Conservation (phyloP, 1,140 invertebrate species). For the roundworm (Caenorhabditis elegans) region WBcel235 BX284602.5:10704001-10704500, state of each 20-base stretch:
- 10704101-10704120: background rate
- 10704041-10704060: background rate
- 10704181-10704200: background rate
- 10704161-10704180: constrained; percentile 3
- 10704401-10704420: background rate
- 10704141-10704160: constrained; percentile 3
- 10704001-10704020: background rate
- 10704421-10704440: background rate
- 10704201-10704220: background rate
- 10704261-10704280: background rate
- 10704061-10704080: constrained; percentile 18
- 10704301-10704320: constrained; percentile 52
- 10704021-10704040: constrained; percentile 12
- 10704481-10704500: constrained; percentile 14
- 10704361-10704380: background rate
- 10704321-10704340: constrained; percentile 50
- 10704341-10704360: background rate
- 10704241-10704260: background rate
- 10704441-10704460: background rate
- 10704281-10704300: constrained; percentile 24
- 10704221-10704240: background rate
- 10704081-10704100: constrained; percentile 1
- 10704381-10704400: constrained; percentile 1
- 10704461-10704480: background rate
- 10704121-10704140: background rate